Evolutionary conservation across 2,888 invertebrate genomes (phyloP).

Genomic region (Erebia ligea): DNA sequence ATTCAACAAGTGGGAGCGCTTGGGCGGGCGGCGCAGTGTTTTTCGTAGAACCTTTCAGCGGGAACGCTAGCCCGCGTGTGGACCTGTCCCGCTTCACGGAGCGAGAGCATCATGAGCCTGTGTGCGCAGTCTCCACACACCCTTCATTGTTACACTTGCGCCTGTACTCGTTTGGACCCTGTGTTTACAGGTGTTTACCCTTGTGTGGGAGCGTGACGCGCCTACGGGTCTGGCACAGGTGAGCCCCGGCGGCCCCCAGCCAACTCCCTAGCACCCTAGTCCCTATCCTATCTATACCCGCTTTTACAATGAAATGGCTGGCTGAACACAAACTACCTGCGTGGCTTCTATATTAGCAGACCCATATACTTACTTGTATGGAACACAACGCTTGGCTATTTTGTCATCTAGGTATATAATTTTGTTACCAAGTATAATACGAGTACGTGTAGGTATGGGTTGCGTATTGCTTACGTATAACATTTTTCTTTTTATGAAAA

Average conservation of each 20-base stretch:
- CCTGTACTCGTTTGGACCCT: slow-evolving; percentile 35
- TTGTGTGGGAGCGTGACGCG: slow-evolving; percentile 66
- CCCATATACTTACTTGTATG: slow-evolving; percentile 51
- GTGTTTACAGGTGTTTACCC: slow-evolving; percentile 37
- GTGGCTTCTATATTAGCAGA: slow-evolving; percentile 62
- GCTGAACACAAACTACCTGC: slow-evolving; percentile 70
- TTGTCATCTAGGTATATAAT: not conserved
- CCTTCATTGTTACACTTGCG: slow-evolving; percentile 48
- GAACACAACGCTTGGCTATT: slow-evolving; percentile 12
- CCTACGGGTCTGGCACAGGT: slow-evolving; percentile 73
- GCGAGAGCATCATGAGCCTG: slow-evolving; percentile 35
- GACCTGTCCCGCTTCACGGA: slow-evolving; percentile 48
- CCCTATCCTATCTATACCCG: slow-evolving; percentile 63
- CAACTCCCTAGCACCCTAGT: slow-evolving; percentile 42
- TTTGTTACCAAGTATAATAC: too few relatives aligned
- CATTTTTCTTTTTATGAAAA: too few relatives aligned
- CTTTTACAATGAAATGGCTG: slow-evolving; percentile 73
- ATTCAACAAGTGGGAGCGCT: slow-evolving; percentile 79
- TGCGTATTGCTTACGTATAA: too few relatives aligned
- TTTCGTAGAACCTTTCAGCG: slow-evolving; percentile 67
- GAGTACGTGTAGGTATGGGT: too few relatives aligned
- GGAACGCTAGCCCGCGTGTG: slow-evolving; percentile 80
- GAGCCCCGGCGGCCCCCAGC: slow-evolving; percentile 77
- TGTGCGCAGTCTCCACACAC: slow-evolving; percentile 46
- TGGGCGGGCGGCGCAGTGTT: slow-evolving; percentile 65